phyloP scores from a whole-genome alignment of 2,797 vertebrate genomes.

The Parotocinclus haroldoi region DNA sequence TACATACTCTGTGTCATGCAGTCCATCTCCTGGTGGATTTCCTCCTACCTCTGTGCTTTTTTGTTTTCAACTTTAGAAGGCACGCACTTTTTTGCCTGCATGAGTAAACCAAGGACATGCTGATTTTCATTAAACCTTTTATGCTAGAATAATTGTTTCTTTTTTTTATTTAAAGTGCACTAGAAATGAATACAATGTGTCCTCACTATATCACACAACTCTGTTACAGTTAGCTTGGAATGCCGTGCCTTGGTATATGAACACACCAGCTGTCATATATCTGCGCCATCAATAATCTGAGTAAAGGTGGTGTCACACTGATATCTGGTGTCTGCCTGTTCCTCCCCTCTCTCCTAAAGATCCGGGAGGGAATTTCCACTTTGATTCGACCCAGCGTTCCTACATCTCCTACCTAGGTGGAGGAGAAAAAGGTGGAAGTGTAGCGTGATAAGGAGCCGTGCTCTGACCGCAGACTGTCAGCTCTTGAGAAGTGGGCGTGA shows the following conservation, averaged over 20 bases:
- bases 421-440: slow-evolving; percentile 18
- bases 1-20: too few relatives aligned
- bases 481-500: slow-evolving; percentile 52
- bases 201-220: slow-evolving; percentile 4
- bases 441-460: slow-evolving; percentile 31
- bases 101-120: too few relatives aligned
- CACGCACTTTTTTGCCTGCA: too few relatives aligned
- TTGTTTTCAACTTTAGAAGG: too few relatives aligned
- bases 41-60: too few relatives aligned
- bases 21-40: too few relatives aligned
- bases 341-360: neutral
- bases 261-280: slow-evolving; percentile 19
- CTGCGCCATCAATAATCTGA: slow-evolving; percentile 11
- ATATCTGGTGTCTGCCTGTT: slow-evolving; percentile 19
- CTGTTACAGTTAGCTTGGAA: slow-evolving; percentile 4
- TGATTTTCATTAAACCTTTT: too few relatives aligned
- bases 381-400: slow-evolving; percentile 6
- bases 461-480: slow-evolving; percentile 33
- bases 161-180: neutral
- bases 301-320: neutral
- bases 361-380: slow-evolving; percentile 32
- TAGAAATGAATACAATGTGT: slow-evolving; percentile 6
- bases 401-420: neutral
- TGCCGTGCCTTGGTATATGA: slow-evolving; percentile 1
- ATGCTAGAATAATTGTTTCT: too few relatives aligned